Conservation (phyloP, 2,113 vertebrate genomes). For the Hemiscyllium ocellatum region DNA sequence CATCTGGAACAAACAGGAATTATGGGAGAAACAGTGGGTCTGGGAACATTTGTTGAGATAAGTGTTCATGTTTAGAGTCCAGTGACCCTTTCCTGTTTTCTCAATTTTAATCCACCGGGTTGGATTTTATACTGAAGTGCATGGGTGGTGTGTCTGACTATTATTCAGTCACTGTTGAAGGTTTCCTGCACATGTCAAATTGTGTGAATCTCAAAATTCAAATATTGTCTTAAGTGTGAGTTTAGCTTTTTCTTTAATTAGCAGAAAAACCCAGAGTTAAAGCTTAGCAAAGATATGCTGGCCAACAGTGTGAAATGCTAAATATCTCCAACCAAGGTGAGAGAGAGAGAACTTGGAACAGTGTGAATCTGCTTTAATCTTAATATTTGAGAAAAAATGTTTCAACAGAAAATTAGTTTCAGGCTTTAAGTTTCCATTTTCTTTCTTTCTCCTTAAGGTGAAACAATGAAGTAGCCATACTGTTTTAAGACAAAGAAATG, state of each 20-base stretch:
- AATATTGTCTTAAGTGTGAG: not conserved
- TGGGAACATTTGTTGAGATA: no score
- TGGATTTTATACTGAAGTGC: not conserved
- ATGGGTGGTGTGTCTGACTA: not conserved
- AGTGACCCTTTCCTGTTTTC: no score
- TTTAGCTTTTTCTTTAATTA: not conserved
- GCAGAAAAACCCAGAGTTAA: not conserved
- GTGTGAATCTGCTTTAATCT: not conserved
- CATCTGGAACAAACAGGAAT: no score
- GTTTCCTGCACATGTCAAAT: not conserved
- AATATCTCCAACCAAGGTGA: not conserved
- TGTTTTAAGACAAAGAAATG: slow-evolving; percentile 20
- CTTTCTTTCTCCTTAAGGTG: not conserved
- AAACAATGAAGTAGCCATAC: not conserved
- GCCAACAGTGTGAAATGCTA: not conserved
- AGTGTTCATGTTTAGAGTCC: no score
- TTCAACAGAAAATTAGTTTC: not conserved
- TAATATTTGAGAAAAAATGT: not conserved
- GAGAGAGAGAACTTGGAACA: not conserved
- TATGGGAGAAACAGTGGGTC: no score
- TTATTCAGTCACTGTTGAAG: not conserved
- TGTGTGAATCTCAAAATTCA: not conserved
- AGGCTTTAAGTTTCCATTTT: not conserved
- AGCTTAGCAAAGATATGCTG: not conserved
- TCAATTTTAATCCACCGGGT: not conserved